These are phyloP conservation scores for Lineus longissimus DNA, from an alignment of 1,140 invertebrate genomes.

Conservation along the genomic window DNA sequence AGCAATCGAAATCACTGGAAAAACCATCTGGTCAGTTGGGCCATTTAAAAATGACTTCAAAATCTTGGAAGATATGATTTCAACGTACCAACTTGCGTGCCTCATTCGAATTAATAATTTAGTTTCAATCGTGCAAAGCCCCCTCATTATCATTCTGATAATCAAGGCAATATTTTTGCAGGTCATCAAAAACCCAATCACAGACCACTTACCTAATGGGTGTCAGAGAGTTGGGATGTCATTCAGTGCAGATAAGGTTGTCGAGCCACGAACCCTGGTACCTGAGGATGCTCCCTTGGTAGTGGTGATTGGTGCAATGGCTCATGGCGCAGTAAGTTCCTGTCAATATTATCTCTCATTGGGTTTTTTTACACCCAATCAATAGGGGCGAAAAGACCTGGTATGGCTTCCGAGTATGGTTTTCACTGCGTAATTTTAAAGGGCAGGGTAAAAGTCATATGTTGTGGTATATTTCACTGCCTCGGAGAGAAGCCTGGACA, in stretches of 20 bases:
- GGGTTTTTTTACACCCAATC: no score
- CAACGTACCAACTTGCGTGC: background rate
- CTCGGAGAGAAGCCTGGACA: no score
- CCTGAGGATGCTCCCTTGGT: slow-evolving; percentile 81
- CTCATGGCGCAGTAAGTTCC: slow-evolving; percentile 81
- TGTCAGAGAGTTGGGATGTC: slow-evolving; percentile 88
- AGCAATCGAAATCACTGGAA: background rate
- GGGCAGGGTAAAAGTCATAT: no score
- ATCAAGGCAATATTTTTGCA: slow-evolving; percentile 23
- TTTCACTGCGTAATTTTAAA: no score
- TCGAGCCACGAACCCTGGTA: slow-evolving; percentile 76
- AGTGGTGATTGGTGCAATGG: slow-evolving; percentile 93
- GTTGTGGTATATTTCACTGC: no score
- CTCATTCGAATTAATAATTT: no score
- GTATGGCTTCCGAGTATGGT: no score
- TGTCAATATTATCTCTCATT: no score
- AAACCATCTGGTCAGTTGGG: background rate
- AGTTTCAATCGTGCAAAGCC: no score
- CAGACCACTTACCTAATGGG: slow-evolving; percentile 91
- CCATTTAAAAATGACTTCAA: background rate
- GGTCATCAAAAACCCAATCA: slow-evolving; percentile 96
- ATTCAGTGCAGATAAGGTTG: slow-evolving; percentile 75
- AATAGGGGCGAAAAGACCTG: no score
- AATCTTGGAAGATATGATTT: background rate
- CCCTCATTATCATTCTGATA: no score